Evolutionary conservation across 2,113 vertebrate species (phyloP), one percentile per base, ranked within the genome.

Genomic region (Oceanites oceanicus): DNA sequence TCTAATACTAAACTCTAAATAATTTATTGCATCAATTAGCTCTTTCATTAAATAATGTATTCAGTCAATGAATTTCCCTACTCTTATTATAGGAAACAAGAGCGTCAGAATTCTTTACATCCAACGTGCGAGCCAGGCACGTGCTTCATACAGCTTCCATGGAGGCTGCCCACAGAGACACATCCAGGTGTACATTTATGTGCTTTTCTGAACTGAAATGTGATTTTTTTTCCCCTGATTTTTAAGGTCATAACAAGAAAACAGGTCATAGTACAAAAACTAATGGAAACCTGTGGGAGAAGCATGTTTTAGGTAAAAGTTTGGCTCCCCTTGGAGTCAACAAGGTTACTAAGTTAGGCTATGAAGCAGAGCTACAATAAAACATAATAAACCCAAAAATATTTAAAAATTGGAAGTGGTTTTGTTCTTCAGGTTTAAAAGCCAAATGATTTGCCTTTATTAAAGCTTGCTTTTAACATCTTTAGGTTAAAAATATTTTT

Each of bases 131-230:
- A 44, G 70, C 38, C 56, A 12, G 73, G n/a, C 16, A 4, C 0
- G 0, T 6, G 23, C 16, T 19, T 13, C 17, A 4, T 2, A 1
- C 0, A 10, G 15, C 63, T 56, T 6, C 21, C 52, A 1, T 7
- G 1, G 36, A 15, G 29, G 45, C 45, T 23, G 0, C 38, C 32
- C 47, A 8, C 16, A 6, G 30, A n/a, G 26, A 4, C 18, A 3
- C 1, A 0, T 6, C 26, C 15, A 3, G 45, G 49, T 5, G 34
- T 0, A 10, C 3, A 2, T 5, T 19, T 2, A 6, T 15, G 49
- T 11, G 55, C 65, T 45, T 26, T 29, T 21, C 65, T 22, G 68
- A 59, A 15, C 16, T 2, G 4, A 50, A 53, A 26, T 4, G 13
- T 2, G 32, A 50, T 36, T 36, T 61, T 36, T 11, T 19, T 65